These are phyloP conservation scores for Mamestra brassicae DNA, from an alignment of 2,888 invertebrate species.

Conservation along the genomic window DNA sequence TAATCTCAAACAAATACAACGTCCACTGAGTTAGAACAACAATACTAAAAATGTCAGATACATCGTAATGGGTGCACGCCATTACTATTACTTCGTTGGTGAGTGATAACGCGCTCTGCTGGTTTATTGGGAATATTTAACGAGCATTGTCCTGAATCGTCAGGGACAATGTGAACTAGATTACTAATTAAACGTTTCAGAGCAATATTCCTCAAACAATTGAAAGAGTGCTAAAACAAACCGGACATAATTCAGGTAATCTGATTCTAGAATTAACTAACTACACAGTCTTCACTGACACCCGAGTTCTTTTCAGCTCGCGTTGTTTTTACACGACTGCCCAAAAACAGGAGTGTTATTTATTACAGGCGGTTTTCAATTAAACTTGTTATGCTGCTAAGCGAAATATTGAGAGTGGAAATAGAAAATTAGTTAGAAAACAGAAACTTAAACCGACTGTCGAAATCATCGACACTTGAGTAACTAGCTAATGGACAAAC, in stretches of 20 bases:
- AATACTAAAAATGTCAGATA: constrained; percentile 70
- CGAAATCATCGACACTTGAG: not conserved
- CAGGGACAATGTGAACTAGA: constrained; percentile 30
- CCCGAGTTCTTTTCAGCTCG: too few relatives aligned
- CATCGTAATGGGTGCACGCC: constrained; percentile 74
- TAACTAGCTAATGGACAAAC: not conserved
- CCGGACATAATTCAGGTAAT: not conserved
- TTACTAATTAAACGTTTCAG: constrained; percentile 11
- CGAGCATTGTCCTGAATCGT: constrained; percentile 42
- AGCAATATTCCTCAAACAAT: constrained; percentile 33
- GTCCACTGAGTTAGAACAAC: constrained; percentile 69
- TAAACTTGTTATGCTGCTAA: not conserved
- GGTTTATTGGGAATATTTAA: constrained; percentile 27
- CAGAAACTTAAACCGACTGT: not conserved
- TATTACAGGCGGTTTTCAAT: not conserved
- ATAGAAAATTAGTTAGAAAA: not conserved
- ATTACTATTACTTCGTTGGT: constrained; percentile 71
- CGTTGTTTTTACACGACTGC: not conserved
- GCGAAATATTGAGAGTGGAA: not conserved
- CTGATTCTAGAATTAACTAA: not conserved
- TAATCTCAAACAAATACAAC: constrained; percentile 77
- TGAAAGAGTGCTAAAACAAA: not conserved
- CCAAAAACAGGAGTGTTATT: too few relatives aligned
- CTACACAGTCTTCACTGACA: not conserved
- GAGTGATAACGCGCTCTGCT: constrained; percentile 64